Conservation (phyloP, 2,888 invertebrate species). For the Rhopalosiphum nymphaeae region DNA sequence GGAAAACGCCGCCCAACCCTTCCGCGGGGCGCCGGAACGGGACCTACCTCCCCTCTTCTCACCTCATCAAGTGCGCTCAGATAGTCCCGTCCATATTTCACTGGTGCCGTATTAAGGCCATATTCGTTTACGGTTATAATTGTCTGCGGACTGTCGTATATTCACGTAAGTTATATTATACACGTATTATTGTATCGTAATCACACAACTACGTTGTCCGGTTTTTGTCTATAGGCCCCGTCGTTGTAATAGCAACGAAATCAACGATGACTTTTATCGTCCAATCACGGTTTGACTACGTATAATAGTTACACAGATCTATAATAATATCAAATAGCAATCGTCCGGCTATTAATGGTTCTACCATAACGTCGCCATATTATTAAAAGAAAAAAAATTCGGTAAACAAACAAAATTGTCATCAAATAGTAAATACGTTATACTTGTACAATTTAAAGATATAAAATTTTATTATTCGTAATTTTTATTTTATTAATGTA, state of each 20-base stretch:
- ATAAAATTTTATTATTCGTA: too few species aligned
- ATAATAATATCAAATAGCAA: not conserved
- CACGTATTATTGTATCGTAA: not conserved
- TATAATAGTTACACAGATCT: not conserved
- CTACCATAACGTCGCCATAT: rapidly evolving
- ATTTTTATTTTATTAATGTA: too few species aligned
- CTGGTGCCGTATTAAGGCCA: not conserved
- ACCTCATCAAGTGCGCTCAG: not conserved
- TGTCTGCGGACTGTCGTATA: not conserved
- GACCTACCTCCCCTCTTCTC: not conserved
- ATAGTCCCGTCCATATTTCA: not conserved
- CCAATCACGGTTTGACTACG: not conserved
- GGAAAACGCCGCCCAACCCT: not conserved
- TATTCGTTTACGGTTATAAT: not conserved
- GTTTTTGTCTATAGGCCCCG: not conserved
- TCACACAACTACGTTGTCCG: not conserved
- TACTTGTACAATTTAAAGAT: not conserved
- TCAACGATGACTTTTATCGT: not conserved
- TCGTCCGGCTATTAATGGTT: not conserved
- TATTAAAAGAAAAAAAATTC: not conserved
- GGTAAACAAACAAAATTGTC: not conserved
- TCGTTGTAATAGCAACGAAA: not conserved
- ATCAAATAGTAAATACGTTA: not conserved
- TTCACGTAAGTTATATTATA: not conserved
- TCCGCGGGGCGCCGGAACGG: not conserved